These are phyloP conservation scores for Cheilosia impressa DNA, from an alignment of 2,888 invertebrate genomes.

Conservation along the genomic window DNA sequence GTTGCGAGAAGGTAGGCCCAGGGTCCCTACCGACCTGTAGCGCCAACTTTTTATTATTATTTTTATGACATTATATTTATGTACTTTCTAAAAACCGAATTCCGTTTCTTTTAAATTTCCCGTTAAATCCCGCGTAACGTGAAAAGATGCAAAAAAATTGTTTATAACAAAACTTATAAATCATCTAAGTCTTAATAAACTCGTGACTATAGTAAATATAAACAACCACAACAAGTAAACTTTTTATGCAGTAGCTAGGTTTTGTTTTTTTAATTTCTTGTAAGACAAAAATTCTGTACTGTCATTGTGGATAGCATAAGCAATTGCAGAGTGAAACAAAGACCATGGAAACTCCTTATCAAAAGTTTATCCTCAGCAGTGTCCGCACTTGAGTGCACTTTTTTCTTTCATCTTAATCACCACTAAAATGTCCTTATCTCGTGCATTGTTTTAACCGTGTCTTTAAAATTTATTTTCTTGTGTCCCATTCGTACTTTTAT, in stretches of 20 bases:
- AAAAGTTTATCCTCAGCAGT: constrained; percentile 65
- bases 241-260: neutral
- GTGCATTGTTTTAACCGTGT: constrained; percentile 43
- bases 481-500: neutral
- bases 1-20: no score
- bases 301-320: neutral
- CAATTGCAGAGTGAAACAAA: constrained; percentile 22
- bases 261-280: neutral
- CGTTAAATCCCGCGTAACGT: no score
- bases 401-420: constrained; percentile 71
- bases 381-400: constrained; percentile 66
- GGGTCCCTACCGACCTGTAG: no score
- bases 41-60: no score
- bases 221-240: neutral
- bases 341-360: constrained; percentile 47
- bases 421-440: constrained; percentile 71
- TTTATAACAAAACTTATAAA: no score
- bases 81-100: no score
- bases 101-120: no score
- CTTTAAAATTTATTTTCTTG: constrained; percentile 14
- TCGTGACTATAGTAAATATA: no score
- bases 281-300: neutral
- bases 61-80: no score
- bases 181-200: no score
- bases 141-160: no score